A percentile compares a stretch with the other conserved stretches of the same genome.
These are phyloP conservation scores for Sturnira hondurensis DNA, from an alignment of 2,113 vertebrate genomes.

Conservation along the genomic window DNA sequence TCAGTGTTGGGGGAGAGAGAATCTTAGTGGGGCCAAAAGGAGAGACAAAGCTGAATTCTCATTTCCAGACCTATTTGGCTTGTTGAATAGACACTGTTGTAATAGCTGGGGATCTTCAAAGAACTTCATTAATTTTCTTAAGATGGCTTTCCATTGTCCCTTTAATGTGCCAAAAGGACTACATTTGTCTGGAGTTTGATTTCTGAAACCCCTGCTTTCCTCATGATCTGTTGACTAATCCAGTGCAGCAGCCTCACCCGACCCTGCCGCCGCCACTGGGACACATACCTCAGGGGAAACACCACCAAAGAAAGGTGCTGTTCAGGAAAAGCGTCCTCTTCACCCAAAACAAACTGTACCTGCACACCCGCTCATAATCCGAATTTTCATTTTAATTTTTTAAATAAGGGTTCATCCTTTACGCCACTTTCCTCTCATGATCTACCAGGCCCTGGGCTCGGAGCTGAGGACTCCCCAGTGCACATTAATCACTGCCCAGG, in stretches of 20 bases:
- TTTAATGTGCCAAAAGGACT: constrained; percentile 5
- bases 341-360: constrained; percentile 4
- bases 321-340: constrained; percentile 36
- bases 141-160: constrained; percentile 4
- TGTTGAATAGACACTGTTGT: background rate
- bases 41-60: background rate
- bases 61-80: background rate
- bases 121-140: constrained; percentile 44
- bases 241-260: accelerated
- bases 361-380: background rate
- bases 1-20: background rate
- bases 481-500: constrained; percentile 39
- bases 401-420: constrained; percentile 57
- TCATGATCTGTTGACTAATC: constrained; percentile 18
- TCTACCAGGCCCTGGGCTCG: background rate
- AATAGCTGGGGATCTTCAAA: background rate
- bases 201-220: background rate
- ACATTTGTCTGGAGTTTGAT: background rate
- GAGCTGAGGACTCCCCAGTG: constrained; percentile 33
- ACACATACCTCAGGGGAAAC: background rate
- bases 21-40: background rate
- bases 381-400: constrained; percentile 65
- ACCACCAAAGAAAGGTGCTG: constrained; percentile 1
- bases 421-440: background rate
- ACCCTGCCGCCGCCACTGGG: background rate